Evolutionary conservation across 92 coral and sea anemone species (phyloP).

Genomic region (Pocillopora meandrina): DNA sequence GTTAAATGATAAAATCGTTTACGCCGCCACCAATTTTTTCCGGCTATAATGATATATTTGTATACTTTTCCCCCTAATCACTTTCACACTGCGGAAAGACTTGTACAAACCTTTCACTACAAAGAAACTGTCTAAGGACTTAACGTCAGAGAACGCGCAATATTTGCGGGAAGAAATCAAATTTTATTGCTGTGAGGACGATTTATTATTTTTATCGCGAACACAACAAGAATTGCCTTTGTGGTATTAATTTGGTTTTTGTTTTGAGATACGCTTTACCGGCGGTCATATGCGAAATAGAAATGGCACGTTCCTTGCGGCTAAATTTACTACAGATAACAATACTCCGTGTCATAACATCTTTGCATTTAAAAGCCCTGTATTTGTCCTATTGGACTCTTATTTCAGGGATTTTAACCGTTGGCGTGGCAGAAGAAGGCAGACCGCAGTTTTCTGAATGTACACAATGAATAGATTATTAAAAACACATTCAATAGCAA

Average conservation of each 20-base stretch:
- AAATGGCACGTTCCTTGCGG: slow-evolving; percentile 58
- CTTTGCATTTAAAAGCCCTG: slow-evolving; percentile 15
- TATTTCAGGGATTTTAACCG: slow-evolving; percentile 33
- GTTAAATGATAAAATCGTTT: slow-evolving; percentile 80
- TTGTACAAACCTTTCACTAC: slow-evolving; percentile 66
- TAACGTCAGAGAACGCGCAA: slow-evolving; percentile 34
- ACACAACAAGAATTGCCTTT: slow-evolving; percentile 86
- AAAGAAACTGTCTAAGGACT: slow-evolving; percentile 26
- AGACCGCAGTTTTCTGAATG: slow-evolving; percentile 78
- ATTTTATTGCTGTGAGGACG: slow-evolving; percentile 61
- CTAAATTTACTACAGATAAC: slow-evolving; percentile 35
- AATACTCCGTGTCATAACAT: slow-evolving; percentile 26
- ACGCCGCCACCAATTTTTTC: slow-evolving; percentile 77
- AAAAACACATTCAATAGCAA: slow-evolving; percentile 86
- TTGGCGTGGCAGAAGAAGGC: slow-evolving; percentile 44
- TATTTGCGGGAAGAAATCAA: slow-evolving; percentile 46
- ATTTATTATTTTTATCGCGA: slow-evolving; percentile 86
- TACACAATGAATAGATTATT: slow-evolving; percentile 94
- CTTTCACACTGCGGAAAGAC: slow-evolving; percentile 83
- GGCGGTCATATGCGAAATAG: slow-evolving; percentile 74
- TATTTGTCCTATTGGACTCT: slow-evolving; percentile 25
- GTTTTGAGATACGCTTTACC: slow-evolving; percentile 85
- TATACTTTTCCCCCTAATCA: slow-evolving; percentile 91
- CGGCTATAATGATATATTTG: slow-evolving; percentile 93
- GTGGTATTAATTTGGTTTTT: slow-evolving; percentile 95